phyloP scores from a whole-genome alignment of 2,797 vertebrate genomes.

The Bucorvus abyssinicus region DNA sequence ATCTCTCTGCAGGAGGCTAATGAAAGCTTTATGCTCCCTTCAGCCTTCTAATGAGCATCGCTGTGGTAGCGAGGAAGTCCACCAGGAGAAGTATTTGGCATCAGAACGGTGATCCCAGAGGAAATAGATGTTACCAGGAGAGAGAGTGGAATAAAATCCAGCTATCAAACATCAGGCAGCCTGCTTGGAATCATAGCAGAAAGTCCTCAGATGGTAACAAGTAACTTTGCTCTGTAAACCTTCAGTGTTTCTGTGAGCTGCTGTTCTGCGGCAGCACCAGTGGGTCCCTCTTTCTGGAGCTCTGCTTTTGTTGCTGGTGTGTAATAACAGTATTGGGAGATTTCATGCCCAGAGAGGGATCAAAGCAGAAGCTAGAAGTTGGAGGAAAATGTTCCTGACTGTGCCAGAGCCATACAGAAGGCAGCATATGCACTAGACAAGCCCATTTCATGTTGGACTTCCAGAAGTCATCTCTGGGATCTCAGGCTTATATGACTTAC shows the following conservation, averaged over 20 bases:
- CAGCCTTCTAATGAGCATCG: neutral
- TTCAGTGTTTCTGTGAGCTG: neutral
- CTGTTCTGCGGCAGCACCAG: neutral
- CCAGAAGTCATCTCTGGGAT: neutral
- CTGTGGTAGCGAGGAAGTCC: neutral
- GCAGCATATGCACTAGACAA: neutral
- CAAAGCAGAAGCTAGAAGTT: neutral
- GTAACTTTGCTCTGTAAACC: neutral
- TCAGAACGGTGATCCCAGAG: neutral
- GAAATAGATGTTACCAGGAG: neutral
- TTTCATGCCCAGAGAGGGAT: neutral
- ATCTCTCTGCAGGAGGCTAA: neutral
- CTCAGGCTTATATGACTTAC: neutral
- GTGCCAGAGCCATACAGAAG: neutral
- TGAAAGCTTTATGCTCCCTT: neutral
- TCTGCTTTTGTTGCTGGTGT: neutral
- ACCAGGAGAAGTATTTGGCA: neutral
- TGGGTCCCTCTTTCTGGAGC: neutral
- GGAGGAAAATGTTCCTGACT: neutral
- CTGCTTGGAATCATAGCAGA: neutral
- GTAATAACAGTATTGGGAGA: neutral
- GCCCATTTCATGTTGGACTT: neutral
- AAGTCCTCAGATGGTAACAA: neutral
- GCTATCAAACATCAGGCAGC: neutral
- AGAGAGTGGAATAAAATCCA: neutral